Base-by-base conservation (phyloP, 2,888 invertebrate genomes). In the Hypomecis punctinalis region DNA sequence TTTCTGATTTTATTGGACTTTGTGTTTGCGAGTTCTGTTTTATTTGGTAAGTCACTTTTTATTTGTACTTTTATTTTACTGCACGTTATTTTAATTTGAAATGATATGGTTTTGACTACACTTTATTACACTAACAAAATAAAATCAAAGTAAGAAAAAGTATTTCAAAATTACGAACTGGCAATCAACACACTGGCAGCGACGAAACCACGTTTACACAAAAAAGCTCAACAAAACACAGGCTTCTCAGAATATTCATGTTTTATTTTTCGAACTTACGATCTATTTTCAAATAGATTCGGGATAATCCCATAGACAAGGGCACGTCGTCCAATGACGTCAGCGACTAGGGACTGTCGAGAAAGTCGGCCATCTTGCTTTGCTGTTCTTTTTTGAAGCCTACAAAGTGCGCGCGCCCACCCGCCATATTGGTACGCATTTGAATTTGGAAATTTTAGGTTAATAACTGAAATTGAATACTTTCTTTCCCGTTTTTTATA, bases 351-450 rank as follows among this genome's bases (percentile, higher is more conserved):
- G 85, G 82, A 91, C 91, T 92, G 91, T 75, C 88, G 89, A 86
- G 90, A 90, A 90, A 90, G 89, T 87, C 92, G 76, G 93, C 93
- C 93, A 93, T 93, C 84, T 93, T 92, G 90, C 75, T 82, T 82
- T 75, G 86, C 82, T 89, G 82, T 81, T 89, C 88, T 89, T 92
- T 92, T 88, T 91, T 85, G 82, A 91, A 91, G 86, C 91, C 90
- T 89, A 90, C 84, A 74, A 86, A 88, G 83, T 89, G 88, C 89
- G 89, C 88, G 79, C 89, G 86, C 88, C 78, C 80, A 82, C 84
- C 86, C 80, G 82, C 84, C 86, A 85, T 87, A 74, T 82, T 86
- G 82, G 68, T 73, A 78, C 74, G 76, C 76, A 75, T 82, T 84
- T 76, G 71, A 81, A 80, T 74, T 83, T 81, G 49, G 62, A 78